Base-by-base conservation (phyloP, 2,113 vertebrate species). In the western clawed frog (Xenopus tropicalis) region DNA sequence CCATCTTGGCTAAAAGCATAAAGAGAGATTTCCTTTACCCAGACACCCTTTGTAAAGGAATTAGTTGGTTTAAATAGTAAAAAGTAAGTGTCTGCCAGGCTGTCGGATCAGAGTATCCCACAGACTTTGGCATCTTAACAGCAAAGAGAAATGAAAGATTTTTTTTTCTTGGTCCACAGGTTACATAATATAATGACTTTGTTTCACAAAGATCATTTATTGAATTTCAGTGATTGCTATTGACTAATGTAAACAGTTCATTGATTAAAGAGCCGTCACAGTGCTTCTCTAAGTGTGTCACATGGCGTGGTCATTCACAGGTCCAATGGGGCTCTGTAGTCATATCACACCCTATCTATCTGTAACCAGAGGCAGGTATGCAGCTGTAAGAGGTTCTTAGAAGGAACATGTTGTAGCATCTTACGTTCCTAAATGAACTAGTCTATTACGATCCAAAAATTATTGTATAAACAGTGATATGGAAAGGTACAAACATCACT, bases 401-500 rank as follows among this genome's bases (percentile, higher is more conserved):
- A 80, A 89, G 83, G 85, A 88, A 87, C 80, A 80, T 76, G 77
- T 87, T 66, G 83, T 86, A 87, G 88, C 85, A 83, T 84, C 83
- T 83, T 84, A 82, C 79, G 87, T 88, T 79, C 80, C 82, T 86
- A 88, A 87, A 88, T 83, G 83, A 87, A 87, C 81, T 76, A 20
- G 88, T 86, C 87, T 88, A 85, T 84, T 93, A 93, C 89, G 86
- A 92, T 93, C 87, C 90, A 90, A 89, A 69, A 92, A 85, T 85
- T 37, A 37, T 37, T 78, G 85, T 94, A 91, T 91, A 95, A 94
- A 93, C 88, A 86, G 86, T 88, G 88, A 77, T 82, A 89, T 88
- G 83, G 86, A 86, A 89, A 89, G 85, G 85, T 93, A 93, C 86
- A 91, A 93, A 96, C 90, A 93, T 90, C 83, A 89, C 90, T 88